Base-by-base conservation (phyloP, 2,113 vertebrate genomes). In the Caranx melampygus region DNA sequence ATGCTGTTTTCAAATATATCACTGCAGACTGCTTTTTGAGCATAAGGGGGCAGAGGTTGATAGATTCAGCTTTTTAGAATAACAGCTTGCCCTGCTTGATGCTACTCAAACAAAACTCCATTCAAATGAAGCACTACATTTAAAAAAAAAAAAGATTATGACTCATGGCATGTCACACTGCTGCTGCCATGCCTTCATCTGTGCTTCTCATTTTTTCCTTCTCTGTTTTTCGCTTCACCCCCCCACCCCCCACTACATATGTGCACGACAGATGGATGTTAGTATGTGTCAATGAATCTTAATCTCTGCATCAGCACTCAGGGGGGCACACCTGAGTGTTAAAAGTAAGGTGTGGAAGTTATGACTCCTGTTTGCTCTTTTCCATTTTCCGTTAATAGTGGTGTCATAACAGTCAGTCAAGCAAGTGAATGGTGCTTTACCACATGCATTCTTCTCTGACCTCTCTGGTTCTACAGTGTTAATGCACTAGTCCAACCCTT, bases 251-350 rank as follows among this genome's bases (percentile, higher is more conserved):
- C 85, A 54, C 68, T 58, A 58, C 57, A 58, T 72, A 26, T 59
- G 62, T 78, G 66, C 68, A 65, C 62, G 67, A 64, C 67, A 14
- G 72, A 79, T 79, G 20, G 44, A n/a, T 61, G 71, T 84, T 54
- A 77, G 33, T 75, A 57, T 77, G 12, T 79, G 26, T 77, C 65
- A 68, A 49, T 81, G 52, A 88, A 80, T 80, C 79, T 49, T 81
- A 75, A 83, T 85, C 64, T 72, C 57, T 76, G 63, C 35, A 42
- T n/a, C 35, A 62, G 55, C 40, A 61, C 31, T 58, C 21, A 1
- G 66, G 55, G 51, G 26, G 72, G 67, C 40, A 47, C 8, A 73
- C 40, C 21, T 20, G 6, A 58, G 13, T 18, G 34, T 26, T 26
- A 26, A 26, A 57, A 42, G 57, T 21, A 62, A 62, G 3, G 18